Evolutionary conservation across 1,140 invertebrate species (phyloP), one percentile per base, ranked within the genome.

Genomic region (Micrasema longulum): DNA sequence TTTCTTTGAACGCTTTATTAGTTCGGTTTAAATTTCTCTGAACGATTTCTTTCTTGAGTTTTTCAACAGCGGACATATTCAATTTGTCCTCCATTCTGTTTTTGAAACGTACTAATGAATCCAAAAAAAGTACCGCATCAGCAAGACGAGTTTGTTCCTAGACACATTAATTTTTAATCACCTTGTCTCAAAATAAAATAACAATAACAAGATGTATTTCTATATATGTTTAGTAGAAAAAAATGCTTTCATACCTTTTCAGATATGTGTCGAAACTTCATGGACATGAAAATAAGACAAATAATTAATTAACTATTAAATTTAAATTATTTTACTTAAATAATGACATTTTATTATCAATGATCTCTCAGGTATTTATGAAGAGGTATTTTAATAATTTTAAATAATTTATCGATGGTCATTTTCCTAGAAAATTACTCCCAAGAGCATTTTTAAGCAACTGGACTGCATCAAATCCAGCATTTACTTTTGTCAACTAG

Each of bases 21-120:
- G 41, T 69, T 52, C 43, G 72, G 6, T 62, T 50, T 23, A 76
- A 45, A 63, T 76, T 76, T 48, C 67, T 57, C 9, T 50, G 36
- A 2, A 72, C 23, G 12, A 76, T 38, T 22, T 76, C 71, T 22
- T 53, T 69, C 55, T 72, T 76, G 7, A 76, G 48, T 62, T 76
- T 76, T 70, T 76, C 74, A 22, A 35, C 60, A 7, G 74, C 74
- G 12, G 52, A 45, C 35, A 67, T 63, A 0, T 23, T 67, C 35
- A 76, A 52, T n/a, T 53, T 76, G n/a, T 76, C 74, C 23, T 26
- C 45, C 16, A 76, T 62, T 50, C 65, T 57, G 11, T 20, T 52
- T 63, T 62, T 72, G 3, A 76, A 50, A 26, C 68, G 68, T 11
- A 35, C 14, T n/a, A 72, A 38, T 10, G 70, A 66, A 26, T 72